Conservation (phyloP, 2,888 invertebrate species). For the Tenthredo scrophulariae region DNA sequence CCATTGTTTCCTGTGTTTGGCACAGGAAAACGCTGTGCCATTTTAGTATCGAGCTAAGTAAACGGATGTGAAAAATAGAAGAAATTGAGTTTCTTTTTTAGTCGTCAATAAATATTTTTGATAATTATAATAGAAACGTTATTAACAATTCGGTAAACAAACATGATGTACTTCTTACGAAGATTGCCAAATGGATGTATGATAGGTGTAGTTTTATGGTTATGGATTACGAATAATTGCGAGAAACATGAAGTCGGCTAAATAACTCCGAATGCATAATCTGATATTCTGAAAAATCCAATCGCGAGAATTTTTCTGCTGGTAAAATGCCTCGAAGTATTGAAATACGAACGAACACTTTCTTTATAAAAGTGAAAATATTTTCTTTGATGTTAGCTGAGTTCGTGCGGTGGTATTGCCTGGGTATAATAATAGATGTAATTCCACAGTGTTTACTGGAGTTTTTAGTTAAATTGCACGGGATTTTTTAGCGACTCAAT, state of each 20-base stretch:
- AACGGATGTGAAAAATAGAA: background rate
- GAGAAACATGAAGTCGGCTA: background rate
- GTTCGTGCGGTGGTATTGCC: background rate
- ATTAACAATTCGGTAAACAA: background rate
- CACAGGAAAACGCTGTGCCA: slow-evolving; percentile 82
- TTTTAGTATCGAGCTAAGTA: slow-evolving; percentile 63
- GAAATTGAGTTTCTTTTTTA: background rate
- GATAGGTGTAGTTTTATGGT: background rate
- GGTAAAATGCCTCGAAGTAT: background rate
- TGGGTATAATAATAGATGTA: background rate
- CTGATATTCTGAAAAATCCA: background rate
- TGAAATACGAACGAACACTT: background rate
- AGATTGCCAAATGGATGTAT: background rate
- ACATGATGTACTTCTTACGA: background rate
- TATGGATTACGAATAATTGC: background rate
- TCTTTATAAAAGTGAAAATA: background rate
- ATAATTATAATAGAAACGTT: background rate
- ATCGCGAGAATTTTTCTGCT: background rate
- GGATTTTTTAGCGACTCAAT: background rate
- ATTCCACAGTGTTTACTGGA: background rate
- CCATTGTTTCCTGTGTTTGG: slow-evolving; percentile 80
- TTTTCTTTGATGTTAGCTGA: background rate
- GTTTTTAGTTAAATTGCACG: background rate
- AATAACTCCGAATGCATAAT: background rate
- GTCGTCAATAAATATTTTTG: background rate